Base-by-base conservation (phyloP, 2,797 vertebrate species). In the Neosalanx taihuensis region DNA sequence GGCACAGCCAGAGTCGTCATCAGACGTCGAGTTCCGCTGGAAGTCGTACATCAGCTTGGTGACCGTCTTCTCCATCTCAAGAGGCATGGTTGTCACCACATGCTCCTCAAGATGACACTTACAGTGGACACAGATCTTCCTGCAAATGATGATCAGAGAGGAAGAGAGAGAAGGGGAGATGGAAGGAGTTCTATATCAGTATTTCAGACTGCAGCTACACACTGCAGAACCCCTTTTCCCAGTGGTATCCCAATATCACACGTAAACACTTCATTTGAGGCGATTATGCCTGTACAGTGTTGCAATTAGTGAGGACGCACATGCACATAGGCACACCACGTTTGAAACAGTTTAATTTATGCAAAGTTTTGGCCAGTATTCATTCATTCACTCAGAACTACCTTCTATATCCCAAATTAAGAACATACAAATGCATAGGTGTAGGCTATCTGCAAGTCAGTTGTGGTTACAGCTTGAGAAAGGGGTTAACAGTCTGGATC, bases 1-100 rank as follows among this genome's bases (percentile, higher is more conserved):
- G 23, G 97, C 97, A 51, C 97, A 99, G 81, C 97, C 97, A 0
- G 97, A 99, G 89, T 99, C 97, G 0, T 99, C 97, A 0, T 99
- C 97, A 2, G 97, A 99, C 73, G 97, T 98, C 0, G 97, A 99
- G 89, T 98, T 99, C 90, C 97, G 94, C 92, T 99, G 97, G 90
- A 99, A 98, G 93, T 99, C 97, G 79, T 98, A 99, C 96, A 99
- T 98, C 90, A 99, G 92, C 86, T 98, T 98, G 37, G 94, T 98
- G 91, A 99, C 96, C 0, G 95, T 97, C 91, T 99, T 99, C 91
- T 99, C 97, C 97, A 99, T 99, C 92, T 98, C 97, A 92, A 98
- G 90, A 79, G 96, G 95, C 97, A 98, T 97, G 87, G 93, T 95
- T 70, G 94, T 95, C 87, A 95, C 94, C 78, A 95, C 95, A 94